Evolutionary conservation across 2,113 vertebrate species (phyloP).

Genomic region (Peromyscus maniculatus): DNA sequence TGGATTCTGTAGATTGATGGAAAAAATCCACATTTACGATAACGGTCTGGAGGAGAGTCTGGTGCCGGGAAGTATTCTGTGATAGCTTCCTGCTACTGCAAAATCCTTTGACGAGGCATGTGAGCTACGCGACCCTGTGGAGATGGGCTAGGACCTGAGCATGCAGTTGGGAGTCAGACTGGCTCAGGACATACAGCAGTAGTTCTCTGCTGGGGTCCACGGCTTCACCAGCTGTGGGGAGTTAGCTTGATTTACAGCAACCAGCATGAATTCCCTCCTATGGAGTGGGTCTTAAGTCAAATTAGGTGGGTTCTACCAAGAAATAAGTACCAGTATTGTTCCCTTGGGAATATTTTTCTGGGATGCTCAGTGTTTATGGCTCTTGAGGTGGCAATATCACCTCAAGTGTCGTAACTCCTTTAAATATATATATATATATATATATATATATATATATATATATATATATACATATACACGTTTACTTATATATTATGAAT

Average conservation of each 20-base stretch:
- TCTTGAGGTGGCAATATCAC: not conserved
- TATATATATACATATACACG: not conserved
- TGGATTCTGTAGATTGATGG: not conserved
- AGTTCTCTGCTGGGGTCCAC: not conserved
- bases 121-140: not conserved
- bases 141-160: not conserved
- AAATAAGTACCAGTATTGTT: not conserved
- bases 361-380: not conserved
- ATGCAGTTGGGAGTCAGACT: not conserved
- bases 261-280: not conserved
- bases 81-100: not conserved
- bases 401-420: not conserved
- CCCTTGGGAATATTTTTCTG: not conserved
- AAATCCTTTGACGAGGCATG: not conserved
- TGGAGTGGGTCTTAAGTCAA: not conserved
- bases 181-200: not conserved
- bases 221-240: not conserved
- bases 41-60: not conserved
- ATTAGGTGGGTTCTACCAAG: not conserved
- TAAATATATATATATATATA: not conserved
- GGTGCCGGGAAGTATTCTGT: rapidly evolving
- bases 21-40: not conserved
- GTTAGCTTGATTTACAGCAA: not conserved
- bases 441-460: not conserved
- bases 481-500: not conserved